Conservation (phyloP, 1,140 invertebrate genomes). For the Cyrtorhinus lividipennis region DNA sequence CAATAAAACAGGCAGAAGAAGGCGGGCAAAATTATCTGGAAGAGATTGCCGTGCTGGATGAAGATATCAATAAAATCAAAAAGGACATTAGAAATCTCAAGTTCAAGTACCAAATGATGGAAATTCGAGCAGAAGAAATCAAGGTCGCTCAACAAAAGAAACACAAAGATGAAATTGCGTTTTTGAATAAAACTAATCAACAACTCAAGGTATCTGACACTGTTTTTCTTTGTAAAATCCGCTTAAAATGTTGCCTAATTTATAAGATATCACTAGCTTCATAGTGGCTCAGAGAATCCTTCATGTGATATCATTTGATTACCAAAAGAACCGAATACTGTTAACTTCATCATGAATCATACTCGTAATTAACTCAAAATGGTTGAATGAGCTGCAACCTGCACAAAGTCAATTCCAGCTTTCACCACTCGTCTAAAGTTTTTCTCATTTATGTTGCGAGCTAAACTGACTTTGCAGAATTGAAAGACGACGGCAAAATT, state of each 20-base stretch:
- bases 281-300: too few relatives aligned
- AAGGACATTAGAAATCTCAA: conserved; percentile 61
- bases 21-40: conserved; percentile 54
- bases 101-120: conserved; percentile 28
- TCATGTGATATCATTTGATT: too few relatives aligned
- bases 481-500: too few relatives aligned
- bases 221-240: too few relatives aligned
- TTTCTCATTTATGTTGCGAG: too few relatives aligned
- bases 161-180: conserved; percentile 77
- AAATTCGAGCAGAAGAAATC: conserved; percentile 69
- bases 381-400: too few relatives aligned
- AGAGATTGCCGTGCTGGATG: conserved; percentile 42
- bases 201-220: conserved; percentile 92
- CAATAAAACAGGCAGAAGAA: conserved; percentile 45
- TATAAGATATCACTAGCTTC: neutral
- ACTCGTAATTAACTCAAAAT: too few relatives aligned
- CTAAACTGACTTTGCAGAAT: too few relatives aligned
- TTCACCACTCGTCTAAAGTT: too few relatives aligned
- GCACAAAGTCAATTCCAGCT: too few relatives aligned
- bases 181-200: conserved; percentile 83
- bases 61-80: conserved; percentile 58
- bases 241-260: neutral
- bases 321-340: too few relatives aligned
- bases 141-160: conserved; percentile 76
- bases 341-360: too few relatives aligned